These are phyloP conservation scores for Hartigia nigra DNA, from an alignment of 2,888 invertebrate genomes.

Conservation along the genomic window DNA sequence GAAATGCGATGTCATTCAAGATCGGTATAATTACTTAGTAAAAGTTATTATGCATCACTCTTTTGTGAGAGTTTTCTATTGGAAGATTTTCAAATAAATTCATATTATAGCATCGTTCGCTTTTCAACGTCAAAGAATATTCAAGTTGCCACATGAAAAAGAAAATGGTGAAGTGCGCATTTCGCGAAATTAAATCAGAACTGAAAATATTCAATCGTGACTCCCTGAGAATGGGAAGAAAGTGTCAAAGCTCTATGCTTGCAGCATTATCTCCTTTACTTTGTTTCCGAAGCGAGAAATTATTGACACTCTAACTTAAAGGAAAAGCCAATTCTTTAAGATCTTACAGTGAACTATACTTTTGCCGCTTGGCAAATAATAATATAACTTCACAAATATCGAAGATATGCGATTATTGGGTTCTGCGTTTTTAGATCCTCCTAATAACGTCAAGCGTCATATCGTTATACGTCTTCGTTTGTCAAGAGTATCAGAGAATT, in stretches of 20 bases:
- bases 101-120: conserved; percentile 1
- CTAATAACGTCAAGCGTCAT: background rate
- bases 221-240: conserved; percentile 1
- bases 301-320: background rate
- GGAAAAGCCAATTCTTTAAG: background rate
- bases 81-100: conserved; percentile 1
- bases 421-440: background rate
- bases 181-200: conserved; percentile 20
- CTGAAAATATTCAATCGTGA: conserved; percentile 21
- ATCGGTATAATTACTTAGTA: background rate
- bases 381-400: background rate
- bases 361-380: background rate
- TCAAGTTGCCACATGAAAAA: conserved; percentile 18
- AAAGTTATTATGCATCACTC: conserved; percentile 5
- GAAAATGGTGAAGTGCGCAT: conserved; percentile 14
- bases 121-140: conserved; percentile 12
- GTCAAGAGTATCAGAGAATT: background rate
- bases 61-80: conserved; percentile 2
- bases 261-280: background rate
- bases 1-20: background rate
- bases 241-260: background rate
- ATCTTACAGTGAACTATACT: background rate
- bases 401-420: background rate
- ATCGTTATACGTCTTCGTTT: background rate
- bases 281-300: background rate